Percentiles rank a stretch among this genome's conserved stretches.
Conservation (phyloP, 2,113 vertebrate species). For the Crotalus viridis region DNA sequence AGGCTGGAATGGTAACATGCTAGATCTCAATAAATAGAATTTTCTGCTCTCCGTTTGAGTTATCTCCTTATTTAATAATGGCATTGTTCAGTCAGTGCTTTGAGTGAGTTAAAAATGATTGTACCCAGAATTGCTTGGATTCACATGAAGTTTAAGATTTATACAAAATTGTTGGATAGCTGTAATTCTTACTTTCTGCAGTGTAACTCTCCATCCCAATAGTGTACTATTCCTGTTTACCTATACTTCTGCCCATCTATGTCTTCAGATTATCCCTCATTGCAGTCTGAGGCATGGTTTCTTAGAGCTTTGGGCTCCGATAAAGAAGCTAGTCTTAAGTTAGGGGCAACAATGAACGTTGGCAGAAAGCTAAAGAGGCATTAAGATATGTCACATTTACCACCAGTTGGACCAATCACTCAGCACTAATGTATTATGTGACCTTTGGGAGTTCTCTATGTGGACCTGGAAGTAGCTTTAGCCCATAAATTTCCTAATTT, state of each 20-base stretch:
- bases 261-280: neutral
- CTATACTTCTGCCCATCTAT: neutral
- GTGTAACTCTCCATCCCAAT: neutral
- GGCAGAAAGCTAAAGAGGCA: neutral
- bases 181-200: neutral
- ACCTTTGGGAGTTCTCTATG: constrained; percentile 8
- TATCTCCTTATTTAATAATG: neutral
- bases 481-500: constrained; percentile 24
- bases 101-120: neutral
- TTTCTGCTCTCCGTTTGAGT: neutral
- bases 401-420: neutral
- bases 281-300: neutral
- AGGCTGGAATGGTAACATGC: neutral
- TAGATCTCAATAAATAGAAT: neutral
- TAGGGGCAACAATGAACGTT: neutral
- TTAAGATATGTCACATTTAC: fast-evolving
- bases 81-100: neutral
- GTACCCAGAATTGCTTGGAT: neutral
- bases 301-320: neutral
- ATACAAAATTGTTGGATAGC: neutral
- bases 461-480: constrained; percentile 3
- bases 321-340: neutral
- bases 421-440: neutral
- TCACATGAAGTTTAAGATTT: neutral
- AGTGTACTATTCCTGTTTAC: neutral